phyloP scores from a whole-genome alignment of 2,888 invertebrate genomes.

The Acrobasis consociella region DNA sequence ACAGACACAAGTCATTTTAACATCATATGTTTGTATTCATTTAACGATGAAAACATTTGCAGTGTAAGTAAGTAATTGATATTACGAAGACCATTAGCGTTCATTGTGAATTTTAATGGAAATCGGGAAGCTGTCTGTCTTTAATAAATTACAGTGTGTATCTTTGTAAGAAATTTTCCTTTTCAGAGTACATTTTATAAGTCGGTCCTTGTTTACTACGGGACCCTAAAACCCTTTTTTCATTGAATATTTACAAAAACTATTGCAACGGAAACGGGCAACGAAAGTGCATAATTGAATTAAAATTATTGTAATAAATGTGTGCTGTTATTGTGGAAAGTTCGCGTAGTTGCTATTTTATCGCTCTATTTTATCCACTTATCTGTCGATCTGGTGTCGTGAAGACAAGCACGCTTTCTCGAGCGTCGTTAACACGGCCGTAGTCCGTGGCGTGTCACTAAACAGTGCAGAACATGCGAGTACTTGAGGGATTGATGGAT shows the following conservation, averaged over 20 bases:
- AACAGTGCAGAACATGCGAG: conserved; percentile 12
- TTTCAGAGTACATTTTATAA: too few relatives aligned
- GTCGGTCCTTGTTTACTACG: too few relatives aligned
- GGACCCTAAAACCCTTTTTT: too few relatives aligned
- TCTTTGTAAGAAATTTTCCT: too few relatives aligned
- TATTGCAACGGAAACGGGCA: conserved; percentile 1
- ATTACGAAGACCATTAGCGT: background rate
- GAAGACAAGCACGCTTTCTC: conserved; percentile 17
- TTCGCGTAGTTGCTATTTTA: background rate
- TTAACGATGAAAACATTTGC: background rate
- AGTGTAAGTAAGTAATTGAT: background rate
- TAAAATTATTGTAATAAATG: background rate
- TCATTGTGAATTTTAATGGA: background rate
- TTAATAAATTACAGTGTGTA: too few relatives aligned
- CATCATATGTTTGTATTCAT: background rate
- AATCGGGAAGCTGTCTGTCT: background rate
- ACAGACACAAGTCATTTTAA: background rate
- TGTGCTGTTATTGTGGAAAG: conserved; percentile 8
- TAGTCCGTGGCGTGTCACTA: conserved; percentile 14
- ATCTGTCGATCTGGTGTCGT: conserved; percentile 19
- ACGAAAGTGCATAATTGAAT: conserved; percentile 3
- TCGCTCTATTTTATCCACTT: conserved; percentile 9
- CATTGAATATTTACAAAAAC: background rate
- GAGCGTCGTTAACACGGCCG: conserved; percentile 8
- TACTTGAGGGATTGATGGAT: background rate